A percentile compares a stretch with the other conserved stretches of the same genome.
Conservation (phyloP, 2,797 vertebrate genomes). For the Trachurus trachurus region DNA sequence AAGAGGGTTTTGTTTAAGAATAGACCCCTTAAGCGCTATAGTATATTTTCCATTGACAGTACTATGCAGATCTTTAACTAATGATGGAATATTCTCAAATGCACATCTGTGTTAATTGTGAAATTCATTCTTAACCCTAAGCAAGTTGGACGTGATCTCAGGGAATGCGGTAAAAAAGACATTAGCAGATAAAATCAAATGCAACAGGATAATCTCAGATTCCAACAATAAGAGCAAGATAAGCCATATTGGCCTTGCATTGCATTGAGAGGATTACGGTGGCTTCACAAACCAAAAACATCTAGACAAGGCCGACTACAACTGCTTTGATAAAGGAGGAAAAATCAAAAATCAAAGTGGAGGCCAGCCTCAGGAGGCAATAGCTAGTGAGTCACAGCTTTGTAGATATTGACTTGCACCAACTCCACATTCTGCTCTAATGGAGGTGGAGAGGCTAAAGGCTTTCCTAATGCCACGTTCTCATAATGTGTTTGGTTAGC, state of each 20-base stretch:
- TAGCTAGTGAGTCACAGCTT: constrained; percentile 31
- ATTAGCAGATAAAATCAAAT: neutral
- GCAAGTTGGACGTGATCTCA: neutral
- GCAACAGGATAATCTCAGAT: neutral
- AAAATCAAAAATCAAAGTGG: neutral
- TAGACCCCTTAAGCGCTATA: too few relatives aligned
- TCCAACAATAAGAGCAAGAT: neutral
- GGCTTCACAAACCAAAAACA: neutral
- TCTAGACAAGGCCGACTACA: neutral
- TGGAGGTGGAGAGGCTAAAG: constrained; percentile 2
- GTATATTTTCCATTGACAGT: neutral
- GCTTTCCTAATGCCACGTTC: constrained; percentile 18
- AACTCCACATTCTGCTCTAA: constrained; percentile 4
- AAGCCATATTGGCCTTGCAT: neutral
- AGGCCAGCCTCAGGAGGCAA: neutral
- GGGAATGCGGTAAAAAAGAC: neutral
- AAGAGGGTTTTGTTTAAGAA: neutral
- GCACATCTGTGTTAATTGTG: neutral
- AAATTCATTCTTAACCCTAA: neutral
- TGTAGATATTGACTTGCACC: constrained; percentile 15
- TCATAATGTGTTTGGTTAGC: constrained; percentile 1
- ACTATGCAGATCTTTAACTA: neutral
- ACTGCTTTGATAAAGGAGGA: neutral
- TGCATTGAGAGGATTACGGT: neutral
- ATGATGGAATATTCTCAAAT: neutral